Conservation (phyloP, 2,888 invertebrate genomes). For the Oxyteleia sp. region DNA sequence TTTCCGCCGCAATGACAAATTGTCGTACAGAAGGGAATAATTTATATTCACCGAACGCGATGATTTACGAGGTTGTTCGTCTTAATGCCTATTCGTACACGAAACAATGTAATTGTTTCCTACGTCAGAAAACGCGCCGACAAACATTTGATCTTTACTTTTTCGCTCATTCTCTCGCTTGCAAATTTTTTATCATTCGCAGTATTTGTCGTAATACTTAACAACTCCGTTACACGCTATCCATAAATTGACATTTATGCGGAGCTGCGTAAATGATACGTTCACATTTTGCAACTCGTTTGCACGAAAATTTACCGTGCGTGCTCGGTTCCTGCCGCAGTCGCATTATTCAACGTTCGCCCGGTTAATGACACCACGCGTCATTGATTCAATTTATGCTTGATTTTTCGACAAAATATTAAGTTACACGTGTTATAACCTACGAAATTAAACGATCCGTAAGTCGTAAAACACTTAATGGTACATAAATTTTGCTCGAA, state of each 20-base stretch:
- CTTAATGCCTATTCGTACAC: conserved; percentile 34
- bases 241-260: conserved; percentile 20
- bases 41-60: conserved; percentile 50
- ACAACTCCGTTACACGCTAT: conserved; percentile 24
- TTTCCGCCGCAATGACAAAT: conserved; percentile 46
- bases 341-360: not conserved
- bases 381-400: conserved; percentile 28
- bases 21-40: conserved; percentile 39
- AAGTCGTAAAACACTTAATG: conserved; percentile 35
- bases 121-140: conserved; percentile 37
- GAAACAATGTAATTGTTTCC: conserved; percentile 48
- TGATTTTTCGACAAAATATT: conserved; percentile 27
- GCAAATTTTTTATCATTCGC: too few species aligned
- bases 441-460: conserved; percentile 23
- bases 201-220: conserved; percentile 10
- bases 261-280: conserved; percentile 2
- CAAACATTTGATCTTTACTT: conserved; percentile 13
- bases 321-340: not conserved
- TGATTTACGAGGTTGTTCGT: conserved; percentile 53
- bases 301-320: conserved; percentile 17
- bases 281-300: conserved; percentile 16
- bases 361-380: conserved; percentile 2
- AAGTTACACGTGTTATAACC: conserved; percentile 16
- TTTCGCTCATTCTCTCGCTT: too few species aligned
- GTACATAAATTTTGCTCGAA: conserved; percentile 24